Base-by-base conservation (phyloP, 2,888 invertebrate genomes). In the Elmis aenea region DNA sequence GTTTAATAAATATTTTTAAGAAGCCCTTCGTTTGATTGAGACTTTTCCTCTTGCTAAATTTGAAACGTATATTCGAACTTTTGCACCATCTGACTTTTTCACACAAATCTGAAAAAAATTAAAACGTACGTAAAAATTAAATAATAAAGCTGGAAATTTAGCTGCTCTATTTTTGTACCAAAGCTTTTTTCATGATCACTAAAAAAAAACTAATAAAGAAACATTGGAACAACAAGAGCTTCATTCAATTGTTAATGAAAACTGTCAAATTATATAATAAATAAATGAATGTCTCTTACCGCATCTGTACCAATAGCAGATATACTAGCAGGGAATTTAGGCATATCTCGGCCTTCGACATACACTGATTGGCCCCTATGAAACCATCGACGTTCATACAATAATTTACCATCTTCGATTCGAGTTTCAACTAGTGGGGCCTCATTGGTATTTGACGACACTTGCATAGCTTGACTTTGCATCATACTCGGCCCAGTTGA, bases 331-430 rank as follows among this genome's bases (percentile, higher is more conserved):
- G 89, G 81, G 63, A 90, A 90, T 60, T 88, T 81, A 3, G 84
- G 76, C 58, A 84, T 71, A 51, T 94, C 94, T 47, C 86, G 81
- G 10, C 92, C 90, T 68, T 92, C 92, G 2, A 93, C 62, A 66
- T 85, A 91, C 18, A 95, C 86, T 45, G 89, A 85, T 69, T 95
- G 94, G 0, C 94, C 94, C 44, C 94, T 77, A 61, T 94, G 93
- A 70, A 86, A 95, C 95, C 95, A 95, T 61, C 91, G 77, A 48
- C 92, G 79, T 69, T 95, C 94, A 69, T 91, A 94, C 58, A 90
- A 73, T 41, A 96, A 71, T 70, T 94, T 92, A 32, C 94, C 94
- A 70, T 94, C 94, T 69, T 95, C 95, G 50, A 95, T 91, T 45
- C 88, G 79, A 3, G 91, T 87, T 55, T 94, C 94, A 26, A 80